phyloP scores from a whole-genome alignment of 2,888 invertebrate species.

The Thysanoteuthis rhombus region DNA sequence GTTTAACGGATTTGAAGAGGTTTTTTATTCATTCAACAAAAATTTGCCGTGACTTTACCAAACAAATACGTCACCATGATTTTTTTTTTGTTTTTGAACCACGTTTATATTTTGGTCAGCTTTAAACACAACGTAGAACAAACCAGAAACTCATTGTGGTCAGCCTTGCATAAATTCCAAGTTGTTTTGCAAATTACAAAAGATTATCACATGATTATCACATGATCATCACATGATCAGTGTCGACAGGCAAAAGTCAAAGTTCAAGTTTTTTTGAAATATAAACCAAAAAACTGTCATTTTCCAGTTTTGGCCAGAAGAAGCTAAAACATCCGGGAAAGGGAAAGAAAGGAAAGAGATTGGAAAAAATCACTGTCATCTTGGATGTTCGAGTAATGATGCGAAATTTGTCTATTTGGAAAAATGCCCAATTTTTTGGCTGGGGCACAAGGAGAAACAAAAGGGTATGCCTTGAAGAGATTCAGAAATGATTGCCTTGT shows the following conservation, averaged over 20 bases:
- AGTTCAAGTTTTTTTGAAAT: neutral
- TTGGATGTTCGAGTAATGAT: neutral
- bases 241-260: neutral
- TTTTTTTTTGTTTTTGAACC: too few relatives aligned
- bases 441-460: neutral
- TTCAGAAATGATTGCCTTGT: neutral
- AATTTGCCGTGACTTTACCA: too few relatives aligned
- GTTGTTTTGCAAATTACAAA: neutral
- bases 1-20: too few relatives aligned
- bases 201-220: too few relatives aligned
- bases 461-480: neutral
- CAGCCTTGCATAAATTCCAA: too few relatives aligned
- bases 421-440: neutral
- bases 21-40: too few relatives aligned
- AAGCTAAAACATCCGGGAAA: neutral
- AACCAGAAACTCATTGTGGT: too few relatives aligned
- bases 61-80: too few relatives aligned
- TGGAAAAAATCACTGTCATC: neutral
- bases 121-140: too few relatives aligned
- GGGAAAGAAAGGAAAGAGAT: neutral
- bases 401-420: neutral
- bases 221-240: neutral
- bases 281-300: neutral
- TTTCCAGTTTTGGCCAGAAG: neutral
- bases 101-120: too few relatives aligned